These are phyloP conservation scores for Lota lota DNA, from an alignment of 2,113 vertebrate species.

Conservation along the genomic window DNA sequence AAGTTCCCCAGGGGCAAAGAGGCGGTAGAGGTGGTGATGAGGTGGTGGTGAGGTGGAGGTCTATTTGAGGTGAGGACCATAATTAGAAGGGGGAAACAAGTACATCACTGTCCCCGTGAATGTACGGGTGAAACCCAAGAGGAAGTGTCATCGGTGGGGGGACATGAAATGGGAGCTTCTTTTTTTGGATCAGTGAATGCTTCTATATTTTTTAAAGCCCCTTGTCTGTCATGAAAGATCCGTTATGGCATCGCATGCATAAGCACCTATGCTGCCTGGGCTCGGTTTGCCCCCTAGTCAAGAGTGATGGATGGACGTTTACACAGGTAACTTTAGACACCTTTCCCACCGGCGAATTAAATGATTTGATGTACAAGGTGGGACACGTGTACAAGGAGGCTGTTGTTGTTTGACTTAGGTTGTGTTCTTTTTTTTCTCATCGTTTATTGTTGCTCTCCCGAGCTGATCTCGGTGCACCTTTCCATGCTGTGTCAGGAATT, in stretches of 20 bases:
- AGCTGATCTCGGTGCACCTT: slow-evolving; percentile 54
- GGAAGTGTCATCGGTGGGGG: slow-evolving; percentile 19
- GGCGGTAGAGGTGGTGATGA: slow-evolving; percentile 19
- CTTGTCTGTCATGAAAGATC: slow-evolving; percentile 34
- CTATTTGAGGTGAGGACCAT: slow-evolving; percentile 65
- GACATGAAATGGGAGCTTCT: slow-evolving; percentile 35
- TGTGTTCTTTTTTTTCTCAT: slow-evolving; percentile 27
- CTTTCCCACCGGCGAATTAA: slow-evolving; percentile 22
- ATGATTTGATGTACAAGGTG: slow-evolving; percentile 43
- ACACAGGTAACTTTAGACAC: slow-evolving; percentile 52
- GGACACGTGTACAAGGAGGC: slow-evolving; percentile 49
- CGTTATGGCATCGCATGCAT: slow-evolving; percentile 35
- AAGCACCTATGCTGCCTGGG: neutral
- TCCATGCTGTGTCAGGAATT: slow-evolving; percentile 41
- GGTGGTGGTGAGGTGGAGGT: slow-evolving; percentile 49
- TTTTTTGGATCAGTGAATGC: slow-evolving; percentile 50
- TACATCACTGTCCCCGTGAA: slow-evolving; percentile 56
- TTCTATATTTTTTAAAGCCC: slow-evolving; percentile 48
- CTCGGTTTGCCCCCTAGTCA: slow-evolving; percentile 19
- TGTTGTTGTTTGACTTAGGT: slow-evolving; percentile 54
- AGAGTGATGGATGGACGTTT: slow-evolving; percentile 42
- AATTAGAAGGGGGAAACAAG: slow-evolving; percentile 67
- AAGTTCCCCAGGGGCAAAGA: slow-evolving; percentile 18
- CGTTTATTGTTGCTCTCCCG: slow-evolving; percentile 42
- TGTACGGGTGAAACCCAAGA: slow-evolving; percentile 62